A percentile compares a stretch with the other conserved stretches of the same genome.
Evolutionary conservation across 2,888 invertebrate species (phyloP).

Genomic region (Agonopterix arenella): DNA sequence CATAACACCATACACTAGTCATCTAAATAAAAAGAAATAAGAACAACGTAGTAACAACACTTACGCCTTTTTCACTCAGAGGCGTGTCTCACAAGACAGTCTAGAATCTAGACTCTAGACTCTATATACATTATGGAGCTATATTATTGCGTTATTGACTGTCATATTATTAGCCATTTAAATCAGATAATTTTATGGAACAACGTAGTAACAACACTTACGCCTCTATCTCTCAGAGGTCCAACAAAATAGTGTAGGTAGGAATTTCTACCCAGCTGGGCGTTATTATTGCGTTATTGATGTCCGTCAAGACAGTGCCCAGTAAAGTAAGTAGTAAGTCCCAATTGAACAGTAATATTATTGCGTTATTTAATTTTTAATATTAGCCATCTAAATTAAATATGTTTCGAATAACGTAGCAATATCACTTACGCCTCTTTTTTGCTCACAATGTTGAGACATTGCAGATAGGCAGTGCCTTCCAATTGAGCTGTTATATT

Average conservation of each 20-base stretch:
- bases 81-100: no score
- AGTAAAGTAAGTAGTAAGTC: constrained; percentile 88
- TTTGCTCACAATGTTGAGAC: constrained; percentile 82
- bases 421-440: constrained; percentile 79
- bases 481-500: constrained; percentile 89
- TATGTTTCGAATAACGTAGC: no score
- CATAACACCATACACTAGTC: no score
- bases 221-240: constrained; percentile 85
- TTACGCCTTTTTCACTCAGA: no score
- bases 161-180: neutral
- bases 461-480: constrained; percentile 88
- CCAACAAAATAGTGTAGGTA: constrained; percentile 88
- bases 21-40: no score
- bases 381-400: no score
- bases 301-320: constrained; percentile 88
- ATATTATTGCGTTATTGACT: constrained; percentile 63
- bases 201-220: constrained; percentile 39
- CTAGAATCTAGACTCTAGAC: constrained; percentile 37
- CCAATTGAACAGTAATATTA: constrained; percentile 88
- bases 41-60: neutral
- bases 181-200: no score
- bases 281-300: constrained; percentile 81
- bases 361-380: neutral
- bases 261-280: constrained; percentile 87
- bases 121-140: constrained; percentile 88